These are phyloP conservation scores for Ceratitis capitata DNA, from an alignment of 1,140 invertebrate genomes.

Conservation along the genomic window DNA sequence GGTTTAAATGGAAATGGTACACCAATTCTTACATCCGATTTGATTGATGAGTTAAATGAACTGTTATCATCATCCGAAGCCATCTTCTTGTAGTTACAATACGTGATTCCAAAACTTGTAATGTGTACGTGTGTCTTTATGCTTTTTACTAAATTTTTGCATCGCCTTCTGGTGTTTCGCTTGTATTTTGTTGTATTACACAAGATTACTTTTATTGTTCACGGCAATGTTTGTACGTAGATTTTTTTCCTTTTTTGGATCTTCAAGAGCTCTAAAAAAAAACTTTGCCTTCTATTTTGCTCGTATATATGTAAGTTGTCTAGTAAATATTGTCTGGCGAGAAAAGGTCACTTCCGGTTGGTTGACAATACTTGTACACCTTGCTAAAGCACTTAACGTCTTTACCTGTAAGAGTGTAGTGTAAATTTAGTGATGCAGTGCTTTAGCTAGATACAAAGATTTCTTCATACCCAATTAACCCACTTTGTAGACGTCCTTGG, in stretches of 20 bases:
- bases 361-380: neutral
- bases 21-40: neutral
- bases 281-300: neutral
- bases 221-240: too few species aligned
- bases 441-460: neutral
- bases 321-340: neutral
- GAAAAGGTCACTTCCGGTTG: slow-evolving; percentile 22
- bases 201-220: too few species aligned
- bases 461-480: neutral
- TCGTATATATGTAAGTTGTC: neutral
- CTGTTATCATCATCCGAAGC: slow-evolving; percentile 43
- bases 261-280: neutral
- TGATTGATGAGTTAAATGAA: slow-evolving; percentile 6
- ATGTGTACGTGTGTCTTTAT: neutral
- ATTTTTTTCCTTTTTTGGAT: neutral
- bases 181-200: neutral
- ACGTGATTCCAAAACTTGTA: neutral
- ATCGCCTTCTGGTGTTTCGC: neutral
- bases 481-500: neutral
- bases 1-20: neutral
- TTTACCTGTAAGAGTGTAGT: neutral
- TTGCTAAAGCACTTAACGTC: neutral
- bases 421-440: neutral
- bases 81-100: slow-evolving; percentile 26
- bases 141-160: neutral